These are phyloP conservation scores for Hydractinia symbiolongicarpus DNA, from an alignment of 30 jellyfish, hydroid and myxozoan genomes.

Conservation along the genomic window DNA sequence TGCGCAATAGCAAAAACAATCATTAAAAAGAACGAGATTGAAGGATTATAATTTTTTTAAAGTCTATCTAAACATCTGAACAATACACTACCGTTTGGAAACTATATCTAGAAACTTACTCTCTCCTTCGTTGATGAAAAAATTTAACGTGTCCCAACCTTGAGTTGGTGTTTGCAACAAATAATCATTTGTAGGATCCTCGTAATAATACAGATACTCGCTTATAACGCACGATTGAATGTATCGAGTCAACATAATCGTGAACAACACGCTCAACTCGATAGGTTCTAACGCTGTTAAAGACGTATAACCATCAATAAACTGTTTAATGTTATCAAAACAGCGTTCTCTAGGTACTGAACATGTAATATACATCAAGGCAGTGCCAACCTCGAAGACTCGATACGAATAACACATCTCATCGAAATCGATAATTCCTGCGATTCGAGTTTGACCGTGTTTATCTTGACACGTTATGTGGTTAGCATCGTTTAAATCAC, in stretches of 20 bases:
- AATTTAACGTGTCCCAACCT: background rate
- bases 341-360: too few species aligned
- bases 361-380: constrained; percentile 10
- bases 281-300: background rate
- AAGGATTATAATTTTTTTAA: too few species aligned
- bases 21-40: too few species aligned
- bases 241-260: background rate
- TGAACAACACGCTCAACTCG: constrained; percentile 11
- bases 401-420: constrained; percentile 19
- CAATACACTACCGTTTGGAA: too few species aligned
- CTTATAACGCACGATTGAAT: background rate
- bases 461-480: background rate
- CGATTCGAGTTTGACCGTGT: background rate
- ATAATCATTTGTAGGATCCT: constrained; percentile 32
- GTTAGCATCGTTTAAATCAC: constrained; percentile 29
- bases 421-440: constrained; percentile 35
- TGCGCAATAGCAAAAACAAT: too few species aligned
- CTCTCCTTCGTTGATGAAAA: background rate
- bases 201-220: background rate
- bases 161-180: background rate
- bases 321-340: too few species aligned
- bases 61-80: too few species aligned
- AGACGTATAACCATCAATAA: background rate
- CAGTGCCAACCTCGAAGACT: constrained; percentile 32
- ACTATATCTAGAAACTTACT: background rate